Percentiles rank a stretch among this genome's conserved stretches.
Evolutionary conservation across 1,140 invertebrate genomes (phyloP).

Genomic region (Chymomyza costata): DNA sequence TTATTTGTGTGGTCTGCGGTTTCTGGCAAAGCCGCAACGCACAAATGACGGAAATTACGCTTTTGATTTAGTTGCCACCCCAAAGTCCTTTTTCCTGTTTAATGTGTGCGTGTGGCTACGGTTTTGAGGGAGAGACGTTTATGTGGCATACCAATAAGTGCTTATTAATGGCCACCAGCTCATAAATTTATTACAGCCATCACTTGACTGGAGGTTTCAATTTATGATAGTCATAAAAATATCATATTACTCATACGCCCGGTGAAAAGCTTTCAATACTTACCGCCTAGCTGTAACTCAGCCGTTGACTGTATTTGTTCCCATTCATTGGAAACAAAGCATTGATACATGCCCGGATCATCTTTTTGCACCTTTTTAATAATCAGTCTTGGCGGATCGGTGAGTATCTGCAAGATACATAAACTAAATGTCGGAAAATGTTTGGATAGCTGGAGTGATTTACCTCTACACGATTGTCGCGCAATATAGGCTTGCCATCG

Average conservation of each 20-base stretch:
- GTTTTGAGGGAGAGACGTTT: background rate
- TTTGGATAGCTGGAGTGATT: background rate
- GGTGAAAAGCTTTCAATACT: constrained; percentile 12
- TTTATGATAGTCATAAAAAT: constrained; percentile 21
- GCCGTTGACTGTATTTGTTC: constrained; percentile 90
- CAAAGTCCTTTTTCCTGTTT: constrained; percentile 8
- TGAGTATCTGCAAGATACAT: constrained; percentile 47
- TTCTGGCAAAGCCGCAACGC: constrained; percentile 21
- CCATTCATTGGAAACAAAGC: constrained; percentile 89
- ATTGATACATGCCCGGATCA: constrained; percentile 87
- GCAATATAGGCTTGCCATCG: constrained; percentile 84
- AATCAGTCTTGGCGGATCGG: constrained; percentile 69
- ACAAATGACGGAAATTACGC: constrained; percentile 36
- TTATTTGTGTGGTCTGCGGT: constrained; percentile 67
- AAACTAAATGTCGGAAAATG: background rate
- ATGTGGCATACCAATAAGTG: constrained; percentile 32
- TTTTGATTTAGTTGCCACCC: constrained; percentile 27
- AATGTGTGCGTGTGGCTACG: constrained; percentile 25
- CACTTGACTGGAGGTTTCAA: constrained; percentile 10
- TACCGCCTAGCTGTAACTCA: constrained; percentile 89
- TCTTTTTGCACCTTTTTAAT: constrained; percentile 75
- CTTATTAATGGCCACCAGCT: constrained; percentile 53
- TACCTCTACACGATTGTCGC: constrained; percentile 79
- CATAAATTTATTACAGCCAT: constrained; percentile 44
- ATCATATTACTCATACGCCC: constrained; percentile 16